Percentiles rank a stretch among this genome's conserved stretches.
Evolutionary conservation across 2,888 invertebrate species (phyloP).

Genomic region (Drosophila paranaensis): DNA sequence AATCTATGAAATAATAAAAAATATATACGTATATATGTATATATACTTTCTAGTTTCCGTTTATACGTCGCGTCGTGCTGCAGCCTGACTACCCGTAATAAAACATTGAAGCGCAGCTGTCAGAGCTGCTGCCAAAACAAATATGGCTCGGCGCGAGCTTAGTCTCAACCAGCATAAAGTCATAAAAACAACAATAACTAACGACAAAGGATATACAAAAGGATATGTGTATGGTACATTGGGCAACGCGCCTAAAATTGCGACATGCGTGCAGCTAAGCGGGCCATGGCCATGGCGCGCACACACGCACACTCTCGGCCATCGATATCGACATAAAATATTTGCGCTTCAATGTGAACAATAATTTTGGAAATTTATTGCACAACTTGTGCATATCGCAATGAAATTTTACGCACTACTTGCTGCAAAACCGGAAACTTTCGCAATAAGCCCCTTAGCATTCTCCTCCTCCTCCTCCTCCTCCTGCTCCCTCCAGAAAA

Average conservation of each 20-base stretch:
- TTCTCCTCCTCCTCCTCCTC: too few relatives aligned
- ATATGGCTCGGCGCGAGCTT: slow-evolving; percentile 44
- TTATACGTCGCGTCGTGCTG: background rate
- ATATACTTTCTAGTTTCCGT: slow-evolving; percentile 17
- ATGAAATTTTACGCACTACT: slow-evolving; percentile 77
- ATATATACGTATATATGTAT: background rate
- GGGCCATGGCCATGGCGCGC: slow-evolving; percentile 49
- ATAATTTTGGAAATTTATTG: slow-evolving; percentile 73
- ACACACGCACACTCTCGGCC: slow-evolving; percentile 7
- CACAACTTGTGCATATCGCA: slow-evolving; percentile 73
- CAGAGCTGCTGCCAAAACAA: slow-evolving; percentile 25
- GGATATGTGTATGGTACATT: slow-evolving; percentile 37
- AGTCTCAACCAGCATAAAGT: slow-evolving; percentile 42
- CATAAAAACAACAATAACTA: slow-evolving; percentile 60
- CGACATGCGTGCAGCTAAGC: slow-evolving; percentile 48
- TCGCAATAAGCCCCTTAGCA: slow-evolving; percentile 45
- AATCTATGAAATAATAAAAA: slow-evolving; percentile 22
- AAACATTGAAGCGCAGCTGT: slow-evolving; percentile 44
- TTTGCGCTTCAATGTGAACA: slow-evolving; percentile 67
- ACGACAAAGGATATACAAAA: slow-evolving; percentile 29
- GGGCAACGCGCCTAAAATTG: slow-evolving; percentile 50
- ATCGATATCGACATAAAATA: slow-evolving; percentile 58
- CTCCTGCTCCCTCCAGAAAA: slow-evolving; percentile 7
- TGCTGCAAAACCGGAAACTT: slow-evolving; percentile 62
- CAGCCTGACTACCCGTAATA: slow-evolving; percentile 14